Evolutionary conservation across 2,888 invertebrate species (phyloP), one percentile per base, ranked within the genome.

Genomic region (Eristalinus aeneus): DNA sequence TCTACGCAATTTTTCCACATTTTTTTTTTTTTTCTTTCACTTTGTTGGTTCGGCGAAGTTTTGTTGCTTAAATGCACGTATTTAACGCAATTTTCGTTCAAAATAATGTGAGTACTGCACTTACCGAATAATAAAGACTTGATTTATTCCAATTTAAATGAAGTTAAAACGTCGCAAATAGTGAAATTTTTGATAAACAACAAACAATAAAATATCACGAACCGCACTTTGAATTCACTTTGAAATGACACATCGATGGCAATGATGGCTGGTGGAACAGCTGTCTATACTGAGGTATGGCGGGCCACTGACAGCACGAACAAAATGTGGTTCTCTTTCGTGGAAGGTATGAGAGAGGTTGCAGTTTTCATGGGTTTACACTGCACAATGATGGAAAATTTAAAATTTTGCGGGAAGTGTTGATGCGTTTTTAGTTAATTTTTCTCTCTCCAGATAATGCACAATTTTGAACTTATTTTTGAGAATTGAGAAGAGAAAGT

Each of bases 201-300:
- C 83, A 88, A 89, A 88, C 88, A 88, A 88, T 88, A 86, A 84
- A 83, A 56, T 87, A 80, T 81, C 87, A 83, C 82, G 78, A 80
- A 86, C 88, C 86, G 77, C 82, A 86, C 86, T 86, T 82, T 82
- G 65, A 86, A 86, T 86, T 86, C 86, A 86, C 86, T 86, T 76
- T 77, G 58, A 85, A 82, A 86, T 86, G 86, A 86, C 86, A 86
- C 86, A 86, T 86, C 86, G 76, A 82, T 82, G 82, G 86, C 86
- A 75, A 77, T 77, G 65, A 67, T 65, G 80, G 68, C 31, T 68
- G 75, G 39, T 71, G 69, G 53, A 86, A 86, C 86, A 86, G 86
- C 86, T 86, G 86, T 86, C 82, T 77, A 82, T 68, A 65, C 71
- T 86, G 64, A 56, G 76, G 76, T 68, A 74, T 82, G 82, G 73